phyloP scores from a whole-genome alignment of 2,113 vertebrate genomes.

The Cromileptes altivelis region DNA sequence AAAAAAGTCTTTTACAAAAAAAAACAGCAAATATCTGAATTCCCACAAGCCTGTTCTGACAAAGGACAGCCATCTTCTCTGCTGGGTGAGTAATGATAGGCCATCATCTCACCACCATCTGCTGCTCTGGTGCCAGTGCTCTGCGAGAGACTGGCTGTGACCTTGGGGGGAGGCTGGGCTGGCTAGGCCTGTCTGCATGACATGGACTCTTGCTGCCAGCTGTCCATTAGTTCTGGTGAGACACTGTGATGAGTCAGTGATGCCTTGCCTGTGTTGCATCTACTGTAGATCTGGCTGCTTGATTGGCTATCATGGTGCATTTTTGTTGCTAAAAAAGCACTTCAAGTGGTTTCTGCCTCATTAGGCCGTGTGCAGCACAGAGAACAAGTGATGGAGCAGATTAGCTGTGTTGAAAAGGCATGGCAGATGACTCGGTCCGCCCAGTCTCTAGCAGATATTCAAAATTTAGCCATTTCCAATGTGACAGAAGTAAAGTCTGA shows the following conservation, averaged over 20 bases:
- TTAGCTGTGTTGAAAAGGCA: slow-evolving; percentile 39
- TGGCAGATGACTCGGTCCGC: slow-evolving; percentile 31
- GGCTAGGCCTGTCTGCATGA: slow-evolving; percentile 58
- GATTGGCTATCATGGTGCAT: slow-evolving; percentile 39
- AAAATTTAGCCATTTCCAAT: slow-evolving; percentile 29
- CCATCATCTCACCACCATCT: slow-evolving; percentile 70
- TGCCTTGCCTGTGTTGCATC: slow-evolving; percentile 39
- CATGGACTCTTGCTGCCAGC: slow-evolving; percentile 71
- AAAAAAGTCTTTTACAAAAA: background rate
- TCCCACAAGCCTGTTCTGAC: slow-evolving; percentile 8
- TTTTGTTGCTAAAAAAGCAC: slow-evolving; percentile 38
- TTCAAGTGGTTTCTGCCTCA: slow-evolving; percentile 50
- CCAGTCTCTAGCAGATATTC: slow-evolving; percentile 18
- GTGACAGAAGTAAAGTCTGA: slow-evolving; percentile 22
- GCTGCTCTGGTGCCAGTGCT: slow-evolving; percentile 62
- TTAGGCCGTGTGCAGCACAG: slow-evolving; percentile 22
- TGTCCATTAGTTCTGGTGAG: slow-evolving; percentile 67
- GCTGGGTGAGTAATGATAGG: slow-evolving; percentile 64
- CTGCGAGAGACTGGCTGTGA: slow-evolving; percentile 60
- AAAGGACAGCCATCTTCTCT: slow-evolving; percentile 42
- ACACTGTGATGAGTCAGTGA: slow-evolving; percentile 61
- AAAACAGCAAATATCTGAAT: slow-evolving; percentile 15
- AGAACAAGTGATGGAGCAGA: slow-evolving; percentile 37
- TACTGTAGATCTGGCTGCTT: slow-evolving; percentile 42
- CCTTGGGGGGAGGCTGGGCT: slow-evolving; percentile 62